Percentiles rank a stretch among this genome's conserved stretches.
Evolutionary conservation across 92 coral and sea anemone species (phyloP).

Genomic region (Paragorgia papillata): DNA sequence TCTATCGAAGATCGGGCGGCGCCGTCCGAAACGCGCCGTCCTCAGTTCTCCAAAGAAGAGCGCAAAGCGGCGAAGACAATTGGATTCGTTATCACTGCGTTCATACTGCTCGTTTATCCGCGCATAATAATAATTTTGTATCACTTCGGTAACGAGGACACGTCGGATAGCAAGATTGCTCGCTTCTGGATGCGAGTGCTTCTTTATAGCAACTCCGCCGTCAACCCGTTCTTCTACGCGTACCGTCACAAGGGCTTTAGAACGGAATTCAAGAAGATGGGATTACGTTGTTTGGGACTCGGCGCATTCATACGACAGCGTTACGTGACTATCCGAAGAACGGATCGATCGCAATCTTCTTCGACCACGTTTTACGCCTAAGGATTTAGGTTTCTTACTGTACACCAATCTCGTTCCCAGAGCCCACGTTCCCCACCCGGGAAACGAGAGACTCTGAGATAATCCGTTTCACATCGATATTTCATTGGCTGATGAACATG

Average conservation of each 20-base stretch:
- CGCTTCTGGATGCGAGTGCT: conserved; percentile 85
- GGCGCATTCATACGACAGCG: conserved; percentile 31
- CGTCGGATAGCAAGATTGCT: conserved; percentile 58
- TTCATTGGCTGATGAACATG: too few relatives aligned
- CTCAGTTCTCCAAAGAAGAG: conserved; percentile 62
- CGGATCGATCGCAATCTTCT: not conserved
- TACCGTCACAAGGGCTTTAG: conserved; percentile 78
- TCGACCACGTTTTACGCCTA: not conserved
- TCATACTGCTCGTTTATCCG: conserved; percentile 77
- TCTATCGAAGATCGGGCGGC: conserved; percentile 6
- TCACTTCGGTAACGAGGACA: conserved; percentile 66
- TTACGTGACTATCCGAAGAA: not conserved
- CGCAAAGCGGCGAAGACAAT: conserved; percentile 88
- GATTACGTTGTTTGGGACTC: conserved; percentile 33
- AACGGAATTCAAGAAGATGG: conserved; percentile 69
- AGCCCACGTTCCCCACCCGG: too few relatives aligned
- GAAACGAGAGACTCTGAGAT: too few relatives aligned
- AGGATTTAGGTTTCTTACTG: not conserved
- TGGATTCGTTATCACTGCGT: conserved; percentile 87
- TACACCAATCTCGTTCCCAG: too few relatives aligned
- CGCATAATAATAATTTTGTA: conserved; percentile 76
- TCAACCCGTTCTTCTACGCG: conserved; percentile 76
- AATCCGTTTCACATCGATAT: too few relatives aligned
- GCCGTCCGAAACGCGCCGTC: not conserved
- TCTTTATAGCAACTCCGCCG: conserved; percentile 75